Evolutionary conservation across 92 coral and sea anemone species (phyloP), one percentile per base, ranked within the genome.

Genomic region (Desmophyllum pertusum): DNA sequence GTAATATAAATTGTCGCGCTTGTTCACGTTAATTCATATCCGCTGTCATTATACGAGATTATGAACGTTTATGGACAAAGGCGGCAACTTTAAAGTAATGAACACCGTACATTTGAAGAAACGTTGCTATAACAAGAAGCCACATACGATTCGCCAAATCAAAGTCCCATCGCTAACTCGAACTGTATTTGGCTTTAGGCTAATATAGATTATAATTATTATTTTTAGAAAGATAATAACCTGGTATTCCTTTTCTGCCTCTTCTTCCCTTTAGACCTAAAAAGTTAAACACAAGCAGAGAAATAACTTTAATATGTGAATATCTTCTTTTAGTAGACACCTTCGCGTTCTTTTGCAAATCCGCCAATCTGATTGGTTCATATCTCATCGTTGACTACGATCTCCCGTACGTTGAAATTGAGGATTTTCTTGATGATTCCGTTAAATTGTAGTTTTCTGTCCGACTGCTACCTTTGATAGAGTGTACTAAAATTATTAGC

Each of bases 241-340:
- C 93, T 86, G 25, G 48, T 0, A 35, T 67, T 69, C 93, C 93
- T 55, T 63, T 90, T 25, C 40, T 82, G 21, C 89, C 87, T 61
- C 84, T 90, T 61, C 30, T 90, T 13, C 93, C 83, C 76, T 57
- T 86, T 15, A 3, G 27, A 55, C 86, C 86, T 82, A 64, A 15
- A 15, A 36, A 48, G n/a, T 41, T 10, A 42, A 72, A 42, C 38
- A 72, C 52, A 72, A 43, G 38, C n/a, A 25, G 15, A 67, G 7
- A 67, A 18, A 13, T 67, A n/a, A 35, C n/a, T 62, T 31, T 4
- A 45, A n/a, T n/a, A n/a, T n/a, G n/a, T n/a, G n/a, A n/a, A n/a
- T n/a, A n/a, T n/a, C n/a, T n/a, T n/a, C n/a, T n/a, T n/a, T n/a
- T n/a, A n/a, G n/a, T n/a, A n/a, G n/a, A n/a, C n/a, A n/a, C n/a